A percentile compares a stretch with the other conserved stretches of the same genome.
Conservation (phyloP, 1,140 invertebrate genomes). For the Diachasma alloeum region DNA sequence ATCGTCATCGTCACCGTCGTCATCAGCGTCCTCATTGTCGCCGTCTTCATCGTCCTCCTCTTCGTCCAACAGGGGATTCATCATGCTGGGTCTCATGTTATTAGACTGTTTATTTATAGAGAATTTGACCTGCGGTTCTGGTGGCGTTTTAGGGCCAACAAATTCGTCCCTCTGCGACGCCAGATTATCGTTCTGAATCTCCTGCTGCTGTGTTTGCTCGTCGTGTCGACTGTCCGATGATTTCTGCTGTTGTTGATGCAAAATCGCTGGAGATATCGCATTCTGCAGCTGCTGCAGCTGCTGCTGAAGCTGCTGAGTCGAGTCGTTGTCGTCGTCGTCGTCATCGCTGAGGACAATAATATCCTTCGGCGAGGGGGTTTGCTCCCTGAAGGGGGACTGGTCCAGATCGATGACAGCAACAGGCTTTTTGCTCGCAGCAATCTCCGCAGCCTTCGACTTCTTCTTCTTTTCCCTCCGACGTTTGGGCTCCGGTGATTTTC, state of each 20-base stretch:
- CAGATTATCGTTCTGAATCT: slow-evolving; percentile 47
- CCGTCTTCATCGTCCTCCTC: slow-evolving; percentile 58
- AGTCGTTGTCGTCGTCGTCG: slow-evolving; percentile 70
- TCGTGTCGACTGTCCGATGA: not conserved
- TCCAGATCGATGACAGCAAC: slow-evolving; percentile 87
- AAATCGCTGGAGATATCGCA: not conserved
- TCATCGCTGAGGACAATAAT: slow-evolving; percentile 85
- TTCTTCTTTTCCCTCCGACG: slow-evolving; percentile 59
- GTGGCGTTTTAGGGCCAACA: slow-evolving; percentile 76
- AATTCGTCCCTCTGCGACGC: slow-evolving; percentile 54
- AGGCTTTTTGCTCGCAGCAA: slow-evolving; percentile 70
- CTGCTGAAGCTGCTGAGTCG: slow-evolving; percentile 16
- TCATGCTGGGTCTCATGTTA: slow-evolving; percentile 66
- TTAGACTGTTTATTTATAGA: slow-evolving; percentile 70
- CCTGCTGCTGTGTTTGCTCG: slow-evolving; percentile 13
- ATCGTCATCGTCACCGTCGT: not conserved
- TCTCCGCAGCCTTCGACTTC: slow-evolving; percentile 65
- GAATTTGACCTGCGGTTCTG: slow-evolving; percentile 77
- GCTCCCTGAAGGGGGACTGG: slow-evolving; percentile 81
- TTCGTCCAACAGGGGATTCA: slow-evolving; percentile 71
- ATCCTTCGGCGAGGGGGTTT: slow-evolving; percentile 80
- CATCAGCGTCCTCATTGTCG: slow-evolving; percentile 48
- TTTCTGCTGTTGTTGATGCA: slow-evolving; percentile 15
- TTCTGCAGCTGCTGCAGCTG: slow-evolving; percentile 33
- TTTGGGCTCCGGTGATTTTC: slow-evolving; percentile 61